Conservation (phyloP, 2,888 invertebrate genomes). For the Campoplex nolae region DNA sequence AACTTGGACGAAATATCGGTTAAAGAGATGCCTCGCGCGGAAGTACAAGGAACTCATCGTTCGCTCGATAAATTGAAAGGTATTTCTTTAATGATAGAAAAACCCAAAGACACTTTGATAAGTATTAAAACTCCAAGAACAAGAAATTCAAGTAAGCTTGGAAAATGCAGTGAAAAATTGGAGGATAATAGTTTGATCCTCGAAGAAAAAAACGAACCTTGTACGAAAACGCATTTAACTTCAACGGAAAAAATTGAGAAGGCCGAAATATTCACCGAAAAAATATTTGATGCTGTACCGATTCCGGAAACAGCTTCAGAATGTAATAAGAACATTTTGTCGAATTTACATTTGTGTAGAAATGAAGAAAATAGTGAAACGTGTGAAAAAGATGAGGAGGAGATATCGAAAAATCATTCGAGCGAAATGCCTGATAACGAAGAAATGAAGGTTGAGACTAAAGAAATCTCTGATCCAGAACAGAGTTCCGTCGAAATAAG, state of each 20-base stretch:
- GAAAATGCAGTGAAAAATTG: background rate
- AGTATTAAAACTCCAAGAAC: background rate
- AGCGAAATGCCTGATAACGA: background rate
- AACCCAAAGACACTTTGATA: background rate
- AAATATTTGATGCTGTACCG: background rate
- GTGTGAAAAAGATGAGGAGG: background rate
- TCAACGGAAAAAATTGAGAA: background rate
- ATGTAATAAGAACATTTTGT: background rate
- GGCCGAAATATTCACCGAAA: background rate
- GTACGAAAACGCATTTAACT: background rate
- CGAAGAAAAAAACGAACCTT: background rate
- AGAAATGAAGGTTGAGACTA: background rate
- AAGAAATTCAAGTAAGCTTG: background rate
- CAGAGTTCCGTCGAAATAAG: background rate
- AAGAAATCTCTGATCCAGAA: background rate
- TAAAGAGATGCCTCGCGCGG: background rate
- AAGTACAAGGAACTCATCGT: background rate
- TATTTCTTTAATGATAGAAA: background rate
- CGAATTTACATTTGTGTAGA: background rate
- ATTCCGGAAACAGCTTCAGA: background rate
- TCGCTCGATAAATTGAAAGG: background rate
- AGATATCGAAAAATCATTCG: background rate
- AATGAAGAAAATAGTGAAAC: background rate
- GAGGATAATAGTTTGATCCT: background rate
- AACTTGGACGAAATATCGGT: background rate